Percentiles rank a stretch among this genome's conserved stretches.
Conservation (phyloP, 2,113 vertebrate genomes). For the Periophthalmodon schlosseri region DNA sequence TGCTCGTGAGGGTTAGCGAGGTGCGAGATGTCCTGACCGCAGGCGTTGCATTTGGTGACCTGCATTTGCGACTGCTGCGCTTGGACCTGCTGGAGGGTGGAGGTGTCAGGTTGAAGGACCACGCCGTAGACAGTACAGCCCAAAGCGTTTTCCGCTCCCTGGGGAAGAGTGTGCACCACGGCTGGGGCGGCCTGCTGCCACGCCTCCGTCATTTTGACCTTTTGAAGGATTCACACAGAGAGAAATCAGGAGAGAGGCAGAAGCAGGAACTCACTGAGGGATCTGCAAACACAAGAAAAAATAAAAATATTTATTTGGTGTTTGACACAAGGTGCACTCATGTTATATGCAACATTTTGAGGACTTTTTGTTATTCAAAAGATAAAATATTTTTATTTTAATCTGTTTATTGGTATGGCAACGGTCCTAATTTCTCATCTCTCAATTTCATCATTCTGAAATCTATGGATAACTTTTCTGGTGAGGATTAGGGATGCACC, state of each 20-base stretch:
- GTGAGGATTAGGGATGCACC: too few species aligned
- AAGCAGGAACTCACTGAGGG: background rate
- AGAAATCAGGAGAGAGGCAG: background rate
- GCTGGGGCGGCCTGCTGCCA: conserved; percentile 84
- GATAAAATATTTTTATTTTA: too few species aligned
- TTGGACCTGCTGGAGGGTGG: conserved; percentile 77
- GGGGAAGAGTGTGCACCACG: conserved; percentile 87
- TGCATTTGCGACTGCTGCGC: conserved; percentile 77
- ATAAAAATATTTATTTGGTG: background rate
- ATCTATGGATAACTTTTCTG: too few species aligned
- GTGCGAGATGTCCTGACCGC: conserved; percentile 91
- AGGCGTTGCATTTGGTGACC: conserved; percentile 85
- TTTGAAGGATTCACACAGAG: conserved; percentile 26
- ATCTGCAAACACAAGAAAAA: background rate
- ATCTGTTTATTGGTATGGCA: too few species aligned
- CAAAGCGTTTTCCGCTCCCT: conserved; percentile 84
- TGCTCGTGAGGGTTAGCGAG: conserved; percentile 93
- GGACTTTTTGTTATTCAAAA: too few species aligned
- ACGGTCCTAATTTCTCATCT: too few species aligned
- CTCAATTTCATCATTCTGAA: too few species aligned
- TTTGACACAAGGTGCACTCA: background rate
- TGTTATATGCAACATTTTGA: too few species aligned
- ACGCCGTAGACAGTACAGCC: conserved; percentile 93
- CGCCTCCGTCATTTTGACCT: conserved; percentile 80
- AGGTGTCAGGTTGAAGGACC: conserved; percentile 86